phyloP scores from a whole-genome alignment of 2,113 vertebrate genomes.

The Alces alces region DNA sequence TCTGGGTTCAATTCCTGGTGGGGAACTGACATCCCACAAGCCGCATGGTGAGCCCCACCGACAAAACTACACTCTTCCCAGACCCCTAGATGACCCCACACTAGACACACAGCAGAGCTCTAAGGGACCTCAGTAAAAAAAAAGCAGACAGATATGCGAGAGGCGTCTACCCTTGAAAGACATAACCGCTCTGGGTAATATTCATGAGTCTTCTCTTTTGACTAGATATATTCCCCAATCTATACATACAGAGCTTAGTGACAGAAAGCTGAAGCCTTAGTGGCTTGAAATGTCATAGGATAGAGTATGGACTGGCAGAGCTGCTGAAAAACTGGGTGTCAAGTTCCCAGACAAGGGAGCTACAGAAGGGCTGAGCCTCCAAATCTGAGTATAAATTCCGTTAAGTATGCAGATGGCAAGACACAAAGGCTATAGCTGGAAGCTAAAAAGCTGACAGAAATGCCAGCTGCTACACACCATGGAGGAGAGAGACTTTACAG shows the following conservation, averaged over 20 bases:
- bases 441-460: neutral
- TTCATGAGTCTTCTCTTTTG: neutral
- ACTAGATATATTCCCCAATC: neutral
- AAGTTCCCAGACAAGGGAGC: neutral
- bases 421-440: neutral
- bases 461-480: too few species aligned
- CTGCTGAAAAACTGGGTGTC: neutral
- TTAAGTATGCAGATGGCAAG: neutral
- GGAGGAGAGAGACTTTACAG: neutral
- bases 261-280: neutral
- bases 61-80: neutral
- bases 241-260: fast-evolving
- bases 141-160: neutral
- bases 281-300: neutral
- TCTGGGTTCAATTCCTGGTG: neutral
- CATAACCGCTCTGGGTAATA: fast-evolving
- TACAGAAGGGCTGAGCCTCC: neutral
- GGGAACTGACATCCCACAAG: neutral
- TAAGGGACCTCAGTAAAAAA: neutral
- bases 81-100: neutral
- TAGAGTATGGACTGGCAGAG: neutral
- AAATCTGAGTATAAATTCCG: neutral
- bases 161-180: neutral
- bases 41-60: neutral
- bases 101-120: neutral